Conservation (phyloP, 2,797 vertebrate genomes). For the Antrozous pallidus region DNA sequence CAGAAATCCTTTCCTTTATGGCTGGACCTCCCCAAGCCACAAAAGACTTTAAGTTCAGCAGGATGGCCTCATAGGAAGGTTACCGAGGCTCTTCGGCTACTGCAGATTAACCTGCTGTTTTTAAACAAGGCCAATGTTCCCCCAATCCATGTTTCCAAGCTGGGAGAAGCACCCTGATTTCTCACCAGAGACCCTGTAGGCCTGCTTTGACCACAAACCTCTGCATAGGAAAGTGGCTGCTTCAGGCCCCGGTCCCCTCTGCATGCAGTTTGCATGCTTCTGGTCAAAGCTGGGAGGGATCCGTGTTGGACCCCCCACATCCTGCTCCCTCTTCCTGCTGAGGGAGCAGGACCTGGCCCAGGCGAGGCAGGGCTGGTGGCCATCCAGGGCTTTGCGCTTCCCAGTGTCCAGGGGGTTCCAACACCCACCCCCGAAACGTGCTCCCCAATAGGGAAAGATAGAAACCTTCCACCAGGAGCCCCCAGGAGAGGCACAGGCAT, state of each 20-base stretch:
- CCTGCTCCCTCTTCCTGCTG: not conserved
- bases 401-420: not conserved
- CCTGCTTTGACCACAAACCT: not conserved
- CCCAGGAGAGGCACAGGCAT: not conserved
- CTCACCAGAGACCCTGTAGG: not conserved
- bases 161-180: not conserved
- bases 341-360: not conserved
- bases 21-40: not conserved
- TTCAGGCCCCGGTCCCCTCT: not conserved
- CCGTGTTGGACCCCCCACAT: not conserved
- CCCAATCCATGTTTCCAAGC: not conserved
- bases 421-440: not conserved
- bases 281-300: not conserved
- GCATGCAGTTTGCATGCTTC: not conserved
- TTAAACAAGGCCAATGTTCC: not conserved
- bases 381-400: conserved; percentile 30
- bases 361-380: not conserved
- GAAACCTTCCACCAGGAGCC: not conserved
- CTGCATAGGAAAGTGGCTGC: not conserved
- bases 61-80: not conserved
- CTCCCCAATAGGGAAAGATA: conserved; percentile 18
- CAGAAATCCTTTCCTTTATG: not conserved
- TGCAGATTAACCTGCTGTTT: not conserved
- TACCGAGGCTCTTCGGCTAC: not conserved
- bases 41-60: not conserved